A percentile compares a stretch with the other conserved stretches of the same genome.
These are phyloP conservation scores for Agrenia bidenticulata DNA, from an alignment of 2,888 invertebrate genomes.

Conservation along the genomic window DNA sequence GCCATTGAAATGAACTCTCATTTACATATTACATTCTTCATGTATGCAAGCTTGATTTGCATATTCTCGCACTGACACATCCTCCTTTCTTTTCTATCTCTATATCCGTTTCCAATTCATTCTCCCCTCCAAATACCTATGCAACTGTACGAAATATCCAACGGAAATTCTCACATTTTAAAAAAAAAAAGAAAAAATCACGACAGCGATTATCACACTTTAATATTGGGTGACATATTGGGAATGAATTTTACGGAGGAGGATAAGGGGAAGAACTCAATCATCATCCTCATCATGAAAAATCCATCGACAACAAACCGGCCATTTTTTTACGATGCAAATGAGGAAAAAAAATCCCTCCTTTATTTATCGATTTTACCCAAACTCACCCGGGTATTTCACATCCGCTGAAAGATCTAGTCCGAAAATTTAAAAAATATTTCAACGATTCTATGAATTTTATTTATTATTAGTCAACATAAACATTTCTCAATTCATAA, in stretches of 20 bases:
- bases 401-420: conserved; percentile 8
- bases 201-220: too few relatives aligned
- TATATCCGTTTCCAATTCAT: too few relatives aligned
- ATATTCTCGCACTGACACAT: conserved; percentile 12
- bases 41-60: conserved; percentile 1
- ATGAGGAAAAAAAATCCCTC: conserved; percentile 14
- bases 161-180: too few relatives aligned
- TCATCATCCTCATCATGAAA: not conserved
- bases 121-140: too few relatives aligned
- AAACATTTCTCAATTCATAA: too few relatives aligned
- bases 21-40: conserved; percentile 18
- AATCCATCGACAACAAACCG: conserved; percentile 17
- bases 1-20: conserved; percentile 11
- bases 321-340: conserved; percentile 8
- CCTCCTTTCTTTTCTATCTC: not conserved
- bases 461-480: too few relatives aligned
- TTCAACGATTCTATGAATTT: too few relatives aligned
- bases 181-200: too few relatives aligned
- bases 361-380: conserved; percentile 14
- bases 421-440: not conserved
- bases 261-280: not conserved
- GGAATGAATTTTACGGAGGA: conserved; percentile 2
- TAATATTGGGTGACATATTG: not conserved
- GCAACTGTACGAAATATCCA: too few relatives aligned
- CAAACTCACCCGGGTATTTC: not conserved